Evolutionary conservation across 2,113 vertebrate genomes (phyloP), one percentile per base, ranked within the genome.

Genomic region (Silurus glanis): DNA sequence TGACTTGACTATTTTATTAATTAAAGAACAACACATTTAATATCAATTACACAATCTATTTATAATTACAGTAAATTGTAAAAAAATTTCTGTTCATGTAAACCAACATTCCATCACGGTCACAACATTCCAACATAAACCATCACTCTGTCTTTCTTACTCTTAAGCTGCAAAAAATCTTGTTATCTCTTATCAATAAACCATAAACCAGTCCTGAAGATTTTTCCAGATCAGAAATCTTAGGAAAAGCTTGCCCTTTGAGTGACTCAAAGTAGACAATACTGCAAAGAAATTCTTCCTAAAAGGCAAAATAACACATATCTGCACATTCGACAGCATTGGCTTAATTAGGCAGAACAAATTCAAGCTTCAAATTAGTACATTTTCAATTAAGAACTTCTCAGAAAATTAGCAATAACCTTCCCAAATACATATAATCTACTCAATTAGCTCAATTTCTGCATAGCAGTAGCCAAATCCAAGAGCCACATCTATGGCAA

Each of bases 381-480:
- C 19, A 74, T 49, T 74, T 74, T 49, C 16, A 74, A 53, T 14
- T 9, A 51, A 75, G 21, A n/a, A 49, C 7, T 21, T 0, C 9
- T 75, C 72, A 3, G 13, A 75, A 14, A 10, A 51, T 10, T 53
- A 53, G 51, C 72, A 49, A 51, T 51, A 9, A 51, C 9, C 3
- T 78, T 16, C 17, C 51, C 6, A 2, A 14, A 56, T 25, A 55
- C 51, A 37, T 56, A 45, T 80, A 59, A 19, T 80, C 25, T 21
- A 79, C 51, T 53, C 19, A 51, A 6, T 37, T 37, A 37, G 37
- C 37, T 37, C 93, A 88, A 92, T 94, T 94, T 94, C 92, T 90
- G 92, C 91, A 92, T 93, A 91, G 90, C 85, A 91, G 88, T 86
- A 92, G 89, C 87, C 92, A 91, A 84, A 92, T 93, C 93, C 92